A percentile compares a stretch with the other conserved stretches of the same genome.
Conservation (phyloP, 2,113 vertebrate genomes). For the Mirounga angustirostris region DNA sequence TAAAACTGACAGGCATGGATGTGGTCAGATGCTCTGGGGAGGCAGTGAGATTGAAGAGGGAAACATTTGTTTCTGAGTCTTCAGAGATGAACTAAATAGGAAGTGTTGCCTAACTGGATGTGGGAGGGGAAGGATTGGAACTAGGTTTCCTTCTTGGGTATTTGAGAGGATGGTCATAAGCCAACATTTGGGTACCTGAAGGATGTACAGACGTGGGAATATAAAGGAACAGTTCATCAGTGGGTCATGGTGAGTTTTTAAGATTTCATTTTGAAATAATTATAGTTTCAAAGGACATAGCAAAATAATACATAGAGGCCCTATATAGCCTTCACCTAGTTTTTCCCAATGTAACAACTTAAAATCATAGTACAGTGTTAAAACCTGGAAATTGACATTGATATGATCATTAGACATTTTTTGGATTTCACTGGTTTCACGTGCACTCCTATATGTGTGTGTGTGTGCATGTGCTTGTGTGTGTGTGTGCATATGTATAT, state of each 20-base stretch:
- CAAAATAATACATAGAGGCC: neutral
- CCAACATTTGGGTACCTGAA: neutral
- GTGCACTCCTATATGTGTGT: neutral
- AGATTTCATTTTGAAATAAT: neutral
- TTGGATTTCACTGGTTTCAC: neutral
- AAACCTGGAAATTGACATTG: neutral
- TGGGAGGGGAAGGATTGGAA: neutral
- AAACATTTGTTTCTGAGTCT: neutral
- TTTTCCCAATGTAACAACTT: neutral
- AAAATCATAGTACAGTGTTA: neutral
- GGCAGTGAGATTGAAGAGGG: neutral
- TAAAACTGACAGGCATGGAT: neutral
- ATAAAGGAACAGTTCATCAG: neutral
- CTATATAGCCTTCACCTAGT: neutral
- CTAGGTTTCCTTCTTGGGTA: neutral
- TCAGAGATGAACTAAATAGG: neutral
- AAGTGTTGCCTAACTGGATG: neutral
- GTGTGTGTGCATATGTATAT: accelerated
- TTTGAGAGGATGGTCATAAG: neutral
- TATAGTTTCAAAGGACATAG: neutral
- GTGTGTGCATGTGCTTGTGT: neutral
- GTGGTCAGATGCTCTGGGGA: neutral
- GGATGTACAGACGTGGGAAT: neutral
- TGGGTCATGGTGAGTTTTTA: neutral
- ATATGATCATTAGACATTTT: neutral